Evolutionary conservation across 2,113 vertebrate genomes (phyloP), one percentile per base, ranked within the genome.

Genomic region (Anhinga rufa): DNA sequence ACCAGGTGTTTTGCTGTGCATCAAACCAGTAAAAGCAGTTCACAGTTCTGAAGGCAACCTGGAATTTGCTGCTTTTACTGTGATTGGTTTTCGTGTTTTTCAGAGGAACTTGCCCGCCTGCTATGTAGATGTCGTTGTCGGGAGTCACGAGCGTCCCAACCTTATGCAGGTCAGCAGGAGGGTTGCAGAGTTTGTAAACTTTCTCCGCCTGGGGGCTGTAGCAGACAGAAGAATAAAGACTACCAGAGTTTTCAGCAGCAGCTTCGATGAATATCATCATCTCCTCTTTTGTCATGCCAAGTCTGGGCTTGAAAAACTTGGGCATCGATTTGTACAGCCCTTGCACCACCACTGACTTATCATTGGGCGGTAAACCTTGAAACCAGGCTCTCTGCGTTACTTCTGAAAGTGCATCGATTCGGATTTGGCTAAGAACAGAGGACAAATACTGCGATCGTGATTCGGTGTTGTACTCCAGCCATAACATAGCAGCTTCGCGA

Each of bases 311-410:
- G 98, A 99, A 99, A 95, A 99, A 99, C 97, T 99, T 99, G 91
- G 99, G 99, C 99, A 99, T 99, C 3, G 99, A 99, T 97, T 99
- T 99, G 97, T 99, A 99, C n/a, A 99, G 98, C 46, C 99, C 99
- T 97, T 99, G 99, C 61, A 99, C 99, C 94, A 99, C 99, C 72
- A 99, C 99, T 0, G 99, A 99, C 93, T 99, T 99, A 93, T 99
- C 99, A 8, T 99, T 99, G 25, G 99, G 99, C 0, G 99, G 99
- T 82, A 99, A 98, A 31, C 99, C 99, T 95, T 99, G 99, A 97
- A 99, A 99, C 99, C 99, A 99, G 93, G 99, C 99, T 51, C 99
- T 98, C 98, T 99, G 99, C 4, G 99, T 99, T 17, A 99, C 99
- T 97, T 99, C 99, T 7, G 99, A 99, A 78, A 99, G 98, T 3